phyloP scores from a whole-genome alignment of 1,140 invertebrate species.

The Himalopsyche phryganea region DNA sequence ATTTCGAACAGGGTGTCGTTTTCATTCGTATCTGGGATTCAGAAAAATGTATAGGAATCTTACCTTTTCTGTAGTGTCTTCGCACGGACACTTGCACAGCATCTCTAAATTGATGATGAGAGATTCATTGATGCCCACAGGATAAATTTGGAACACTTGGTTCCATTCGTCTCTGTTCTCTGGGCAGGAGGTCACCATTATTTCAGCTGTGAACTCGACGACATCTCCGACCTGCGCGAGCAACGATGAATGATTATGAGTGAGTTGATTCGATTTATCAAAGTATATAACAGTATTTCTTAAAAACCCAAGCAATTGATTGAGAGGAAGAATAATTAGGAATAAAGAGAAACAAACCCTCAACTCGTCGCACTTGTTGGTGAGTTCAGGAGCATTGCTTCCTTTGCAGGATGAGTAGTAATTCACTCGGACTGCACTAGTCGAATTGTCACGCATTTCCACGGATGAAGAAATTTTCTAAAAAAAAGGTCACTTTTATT shows the following conservation, averaged over 20 bases:
- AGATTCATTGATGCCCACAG: slow-evolving; percentile 87
- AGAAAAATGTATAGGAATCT: too few species aligned
- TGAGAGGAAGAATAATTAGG: too few species aligned
- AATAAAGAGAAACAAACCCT: too few species aligned
- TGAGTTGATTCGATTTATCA: too few species aligned
- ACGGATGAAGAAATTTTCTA: slow-evolving; percentile 90
- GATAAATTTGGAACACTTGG: slow-evolving; percentile 83
- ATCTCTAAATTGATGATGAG: slow-evolving; percentile 82
- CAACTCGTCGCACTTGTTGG: slow-evolving; percentile 79
- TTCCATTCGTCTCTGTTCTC: slow-evolving; percentile 72
- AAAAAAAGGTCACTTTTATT: slow-evolving; percentile 31
- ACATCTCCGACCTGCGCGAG: slow-evolving; percentile 79
- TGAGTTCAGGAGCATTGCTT: slow-evolving; percentile 57
- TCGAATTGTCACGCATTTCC: slow-evolving; percentile 88
- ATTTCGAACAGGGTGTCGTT: too few species aligned
- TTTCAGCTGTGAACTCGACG: slow-evolving; percentile 70
- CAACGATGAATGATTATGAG: too few species aligned
- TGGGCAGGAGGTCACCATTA: slow-evolving; percentile 71
- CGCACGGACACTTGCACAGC: slow-evolving; percentile 88
- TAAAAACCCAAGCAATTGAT: too few species aligned
- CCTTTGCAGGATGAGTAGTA: slow-evolving; percentile 87
- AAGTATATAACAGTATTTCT: too few species aligned
- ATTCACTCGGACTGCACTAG: slow-evolving; percentile 76
- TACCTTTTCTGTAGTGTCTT: slow-evolving; percentile 38
- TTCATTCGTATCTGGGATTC: too few species aligned